Evolutionary conservation across 2,797 vertebrate species (phyloP).

Genomic region (Aratinga solstitialis): DNA sequence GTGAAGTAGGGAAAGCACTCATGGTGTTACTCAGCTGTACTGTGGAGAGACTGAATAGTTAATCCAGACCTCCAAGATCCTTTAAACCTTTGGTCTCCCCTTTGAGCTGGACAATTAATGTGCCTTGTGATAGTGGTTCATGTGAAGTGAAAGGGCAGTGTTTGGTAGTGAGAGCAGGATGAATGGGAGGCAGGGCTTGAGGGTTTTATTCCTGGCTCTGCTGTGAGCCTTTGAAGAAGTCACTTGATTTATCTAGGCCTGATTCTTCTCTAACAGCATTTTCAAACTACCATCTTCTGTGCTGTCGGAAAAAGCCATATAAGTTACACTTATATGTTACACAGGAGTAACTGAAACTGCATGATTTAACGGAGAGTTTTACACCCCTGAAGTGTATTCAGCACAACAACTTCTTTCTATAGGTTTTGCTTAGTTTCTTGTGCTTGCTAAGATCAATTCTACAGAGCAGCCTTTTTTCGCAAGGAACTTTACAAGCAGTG

Average conservation of each 20-base stretch:
- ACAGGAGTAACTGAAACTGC: neutral
- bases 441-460: neutral
- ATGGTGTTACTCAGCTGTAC: neutral
- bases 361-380: neutral
- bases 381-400: neutral
- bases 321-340: neutral
- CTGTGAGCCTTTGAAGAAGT: slow-evolving; percentile 46
- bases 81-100: slow-evolving; percentile 22
- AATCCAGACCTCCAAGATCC: neutral
- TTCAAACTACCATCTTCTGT: neutral
- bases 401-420: neutral
- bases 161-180: slow-evolving; percentile 7
- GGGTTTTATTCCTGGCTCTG: slow-evolving; percentile 24
- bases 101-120: slow-evolving; percentile 39
- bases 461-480: neutral
- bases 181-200: neutral
- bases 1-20: neutral
- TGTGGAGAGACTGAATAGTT: neutral
- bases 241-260: slow-evolving; percentile 40
- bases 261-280: neutral
- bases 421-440: neutral
- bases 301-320: neutral
- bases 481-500: neutral
- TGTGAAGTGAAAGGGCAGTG: neutral
- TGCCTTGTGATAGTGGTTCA: slow-evolving; percentile 18